Evolutionary conservation across 2,113 vertebrate genomes (phyloP).

Genomic region (Ageneiosus marmoratus): DNA sequence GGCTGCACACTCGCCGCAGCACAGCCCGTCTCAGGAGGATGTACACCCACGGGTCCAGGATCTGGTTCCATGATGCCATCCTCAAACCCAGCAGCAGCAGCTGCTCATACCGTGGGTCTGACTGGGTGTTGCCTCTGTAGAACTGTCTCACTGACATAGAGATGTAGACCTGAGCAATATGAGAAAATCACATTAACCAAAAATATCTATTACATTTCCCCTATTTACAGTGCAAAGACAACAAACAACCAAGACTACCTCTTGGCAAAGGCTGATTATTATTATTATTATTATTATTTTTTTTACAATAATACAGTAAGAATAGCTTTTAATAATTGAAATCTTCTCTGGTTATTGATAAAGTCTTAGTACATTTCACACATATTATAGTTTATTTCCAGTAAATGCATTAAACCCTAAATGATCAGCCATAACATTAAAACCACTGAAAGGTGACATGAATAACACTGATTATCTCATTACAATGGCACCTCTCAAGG

Average conservation of each 20-base stretch:
- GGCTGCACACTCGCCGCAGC: constrained; percentile 70
- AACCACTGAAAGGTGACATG: too few relatives aligned
- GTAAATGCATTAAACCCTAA: not conserved
- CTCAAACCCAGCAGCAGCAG: constrained; percentile 75
- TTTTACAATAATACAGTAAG: not conserved
- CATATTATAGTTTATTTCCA: not conserved
- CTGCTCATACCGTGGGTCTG: constrained; percentile 41
- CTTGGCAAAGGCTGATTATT: not conserved
- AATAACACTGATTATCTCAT: too few relatives aligned
- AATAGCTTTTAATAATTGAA: not conserved
- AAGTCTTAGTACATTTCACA: not conserved
- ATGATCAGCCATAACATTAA: too few relatives aligned
- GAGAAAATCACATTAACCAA: not conserved
- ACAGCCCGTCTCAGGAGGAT: constrained; percentile 82
- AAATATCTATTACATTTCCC: not conserved
- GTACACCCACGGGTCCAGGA: constrained; percentile 87
- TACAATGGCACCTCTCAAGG: too few relatives aligned
- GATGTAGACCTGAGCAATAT: constrained; percentile 59
- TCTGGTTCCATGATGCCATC: constrained; percentile 85
- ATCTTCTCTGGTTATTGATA: not conserved
- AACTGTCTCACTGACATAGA: constrained; percentile 57
- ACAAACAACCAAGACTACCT: not conserved
- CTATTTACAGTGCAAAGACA: not conserved
- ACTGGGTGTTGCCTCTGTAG: constrained; percentile 1
- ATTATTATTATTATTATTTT: too few relatives aligned